Evolutionary conservation across 2,113 vertebrate species (phyloP).

Genomic region (Galeopterus variegatus): DNA sequence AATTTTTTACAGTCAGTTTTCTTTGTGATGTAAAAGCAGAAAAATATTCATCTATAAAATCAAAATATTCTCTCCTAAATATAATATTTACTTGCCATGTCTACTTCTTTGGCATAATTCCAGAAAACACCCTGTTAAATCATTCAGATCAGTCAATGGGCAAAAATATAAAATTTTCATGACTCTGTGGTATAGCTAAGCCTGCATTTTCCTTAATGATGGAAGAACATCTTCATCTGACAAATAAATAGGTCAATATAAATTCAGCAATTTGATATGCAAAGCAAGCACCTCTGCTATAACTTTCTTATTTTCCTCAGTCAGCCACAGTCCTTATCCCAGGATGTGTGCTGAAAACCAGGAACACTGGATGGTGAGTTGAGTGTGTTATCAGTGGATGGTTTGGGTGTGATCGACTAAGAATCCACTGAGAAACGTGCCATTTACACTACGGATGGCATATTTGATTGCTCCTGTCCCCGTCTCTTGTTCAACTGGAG

Average conservation of each 20-base stretch:
- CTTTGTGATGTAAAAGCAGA: neutral
- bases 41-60: neutral
- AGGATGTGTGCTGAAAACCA: neutral
- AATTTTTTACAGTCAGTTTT: neutral
- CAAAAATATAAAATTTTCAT: neutral
- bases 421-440: constrained; percentile 39
- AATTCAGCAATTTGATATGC: neutral
- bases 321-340: neutral
- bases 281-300: neutral
- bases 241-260: neutral
- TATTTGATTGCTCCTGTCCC: constrained; percentile 4
- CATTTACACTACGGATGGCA: neutral
- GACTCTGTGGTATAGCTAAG: neutral
- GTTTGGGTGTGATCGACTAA: constrained; percentile 49
- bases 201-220: constrained; percentile 19
- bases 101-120: neutral
- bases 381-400: constrained; percentile 62
- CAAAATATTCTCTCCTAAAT: neutral
- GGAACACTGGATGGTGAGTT: constrained; percentile 1
- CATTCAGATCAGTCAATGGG: neutral
- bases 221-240: neutral
- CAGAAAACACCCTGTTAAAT: neutral
- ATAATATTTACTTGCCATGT: neutral
- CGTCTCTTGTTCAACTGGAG: neutral
- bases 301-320: constrained; percentile 13